Percentiles rank a stretch among this genome's conserved stretches.
These are phyloP conservation scores for Valencia hispanica DNA, from an alignment of 2,797 vertebrate genomes.

Conservation along the genomic window DNA sequence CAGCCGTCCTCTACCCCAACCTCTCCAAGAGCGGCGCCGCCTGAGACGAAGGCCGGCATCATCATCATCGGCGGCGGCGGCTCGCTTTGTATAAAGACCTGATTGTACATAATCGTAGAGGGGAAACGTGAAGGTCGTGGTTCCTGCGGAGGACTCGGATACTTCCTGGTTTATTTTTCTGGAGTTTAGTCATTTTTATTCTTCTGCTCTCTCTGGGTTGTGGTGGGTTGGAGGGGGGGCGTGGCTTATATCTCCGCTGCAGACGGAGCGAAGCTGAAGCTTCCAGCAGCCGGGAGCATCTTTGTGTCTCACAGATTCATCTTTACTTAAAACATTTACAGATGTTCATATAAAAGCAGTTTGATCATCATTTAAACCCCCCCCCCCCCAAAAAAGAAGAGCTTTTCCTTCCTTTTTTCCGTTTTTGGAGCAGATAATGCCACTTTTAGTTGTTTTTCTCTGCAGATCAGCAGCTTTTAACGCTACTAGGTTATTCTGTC, in stretches of 20 bases:
- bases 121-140: conserved; percentile 90
- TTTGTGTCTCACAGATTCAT: neutral
- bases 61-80: conserved; percentile 85
- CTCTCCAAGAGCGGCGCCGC: conserved; percentile 94
- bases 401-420: neutral
- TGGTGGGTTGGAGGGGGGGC: conserved; percentile 39
- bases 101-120: conserved; percentile 94
- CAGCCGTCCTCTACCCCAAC: conserved; percentile 94
- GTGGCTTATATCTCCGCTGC: conserved; percentile 36
- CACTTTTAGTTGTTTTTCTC: neutral
- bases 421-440: neutral
- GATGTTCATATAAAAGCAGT: neutral
- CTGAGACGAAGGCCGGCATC: too few relatives aligned
- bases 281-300: conserved; percentile 32
- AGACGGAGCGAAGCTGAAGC: conserved; percentile 1
- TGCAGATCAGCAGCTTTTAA: neutral
- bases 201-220: conserved; percentile 52
- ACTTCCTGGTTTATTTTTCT: conserved; percentile 76
- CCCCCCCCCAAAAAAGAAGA: neutral
- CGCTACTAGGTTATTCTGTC: neutral
- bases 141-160: conserved; percentile 81
- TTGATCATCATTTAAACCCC: neutral
- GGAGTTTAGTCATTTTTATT: conserved; percentile 75
- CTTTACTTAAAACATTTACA: neutral
- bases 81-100: conserved; percentile 93